A percentile compares a stretch with the other conserved stretches of the same genome.
These are phyloP conservation scores for Premnoplex brunnescens DNA, from an alignment of 2,797 vertebrate species.

Conservation along the genomic window DNA sequence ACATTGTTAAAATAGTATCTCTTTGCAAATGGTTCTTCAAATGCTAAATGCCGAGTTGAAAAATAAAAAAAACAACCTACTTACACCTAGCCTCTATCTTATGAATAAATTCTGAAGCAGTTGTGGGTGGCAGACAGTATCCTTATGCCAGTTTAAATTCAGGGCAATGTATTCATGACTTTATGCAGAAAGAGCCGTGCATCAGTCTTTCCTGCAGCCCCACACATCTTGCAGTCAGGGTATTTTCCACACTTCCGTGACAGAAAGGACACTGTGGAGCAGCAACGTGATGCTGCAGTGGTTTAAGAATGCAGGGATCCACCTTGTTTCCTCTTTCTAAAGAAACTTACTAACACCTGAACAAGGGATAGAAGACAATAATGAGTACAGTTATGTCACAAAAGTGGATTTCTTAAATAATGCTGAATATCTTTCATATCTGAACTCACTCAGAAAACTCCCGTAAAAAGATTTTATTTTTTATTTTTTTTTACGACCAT, in stretches of 20 bases:
- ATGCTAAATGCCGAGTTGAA: not conserved
- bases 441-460: not conserved
- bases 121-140: not conserved
- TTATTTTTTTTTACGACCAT: not conserved
- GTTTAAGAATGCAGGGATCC: not conserved
- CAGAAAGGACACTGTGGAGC: not conserved
- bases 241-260: not conserved
- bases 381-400: not conserved
- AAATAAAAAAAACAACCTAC: not conserved
- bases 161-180: not conserved
- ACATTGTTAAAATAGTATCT: not conserved
- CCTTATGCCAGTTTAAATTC: not conserved
- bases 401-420: not conserved
- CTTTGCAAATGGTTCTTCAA: not conserved
- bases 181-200: not conserved
- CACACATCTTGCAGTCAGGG: not conserved
- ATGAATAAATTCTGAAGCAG: not conserved
- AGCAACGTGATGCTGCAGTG: not conserved
- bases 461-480: rapidly evolving
- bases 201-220: not conserved
- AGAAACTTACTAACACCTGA: not conserved
- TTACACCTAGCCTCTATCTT: not conserved
- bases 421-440: not conserved
- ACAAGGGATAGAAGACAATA: not conserved
- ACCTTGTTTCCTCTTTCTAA: not conserved